Evolutionary conservation across 2,113 vertebrate genomes (phyloP).

Genomic region (Chamaea fasciata): DNA sequence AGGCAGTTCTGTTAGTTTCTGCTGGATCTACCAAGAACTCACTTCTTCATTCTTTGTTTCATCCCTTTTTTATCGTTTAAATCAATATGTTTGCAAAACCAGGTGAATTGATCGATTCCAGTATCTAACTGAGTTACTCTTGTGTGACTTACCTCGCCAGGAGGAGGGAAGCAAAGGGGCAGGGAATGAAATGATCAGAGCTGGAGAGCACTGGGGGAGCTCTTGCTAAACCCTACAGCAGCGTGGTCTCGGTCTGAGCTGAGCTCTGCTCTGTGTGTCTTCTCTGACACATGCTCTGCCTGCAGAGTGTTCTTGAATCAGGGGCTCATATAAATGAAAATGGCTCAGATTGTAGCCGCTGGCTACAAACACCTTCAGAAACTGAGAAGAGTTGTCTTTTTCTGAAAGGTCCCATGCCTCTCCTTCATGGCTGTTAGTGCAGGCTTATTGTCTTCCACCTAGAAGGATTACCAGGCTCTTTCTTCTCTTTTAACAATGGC

Average conservation of each 20-base stretch:
- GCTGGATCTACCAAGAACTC: not conserved
- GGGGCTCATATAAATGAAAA: not conserved
- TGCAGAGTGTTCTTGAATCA: not conserved
- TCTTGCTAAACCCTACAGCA: not conserved
- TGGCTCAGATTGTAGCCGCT: not conserved
- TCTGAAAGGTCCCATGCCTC: not conserved
- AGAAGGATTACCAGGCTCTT: not conserved
- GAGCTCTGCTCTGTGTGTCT: not conserved
- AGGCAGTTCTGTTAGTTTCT: not conserved
- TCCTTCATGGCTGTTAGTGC: not conserved
- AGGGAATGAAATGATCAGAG: not conserved
- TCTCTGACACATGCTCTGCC: not conserved
- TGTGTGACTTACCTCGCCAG: not conserved
- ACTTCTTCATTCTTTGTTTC: not conserved
- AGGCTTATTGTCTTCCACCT: not conserved
- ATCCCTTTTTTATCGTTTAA: not conserved
- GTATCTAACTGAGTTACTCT: not conserved
- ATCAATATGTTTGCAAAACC: not conserved
- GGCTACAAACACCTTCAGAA: not conserved
- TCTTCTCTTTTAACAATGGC: not conserved
- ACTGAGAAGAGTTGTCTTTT: not conserved
- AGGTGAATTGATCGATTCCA: not conserved
- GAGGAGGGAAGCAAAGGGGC: not conserved
- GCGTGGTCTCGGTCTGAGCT: not conserved
- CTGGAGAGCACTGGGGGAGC: not conserved